Conservation (phyloP, 2,797 vertebrate genomes). For the Coregonus suidteri region DNA sequence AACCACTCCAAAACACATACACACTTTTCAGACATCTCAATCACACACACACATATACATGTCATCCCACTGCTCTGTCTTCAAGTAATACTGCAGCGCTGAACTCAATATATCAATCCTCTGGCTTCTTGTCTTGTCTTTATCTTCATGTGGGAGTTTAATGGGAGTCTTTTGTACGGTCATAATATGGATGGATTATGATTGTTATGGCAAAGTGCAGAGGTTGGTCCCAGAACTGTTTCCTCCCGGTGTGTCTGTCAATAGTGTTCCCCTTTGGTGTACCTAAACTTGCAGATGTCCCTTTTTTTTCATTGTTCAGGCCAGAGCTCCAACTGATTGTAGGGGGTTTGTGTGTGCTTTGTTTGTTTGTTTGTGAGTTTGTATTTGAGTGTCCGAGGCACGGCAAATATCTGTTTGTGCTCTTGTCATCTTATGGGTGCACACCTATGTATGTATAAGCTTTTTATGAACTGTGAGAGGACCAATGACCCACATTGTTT, state of each 20-base stretch:
- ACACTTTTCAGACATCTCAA: slow-evolving; percentile 27
- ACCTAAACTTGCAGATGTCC: slow-evolving; percentile 73
- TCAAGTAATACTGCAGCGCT: slow-evolving; percentile 33
- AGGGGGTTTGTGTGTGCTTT: slow-evolving; percentile 33
- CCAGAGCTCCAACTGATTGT: slow-evolving; percentile 23
- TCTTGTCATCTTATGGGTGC: slow-evolving; percentile 25
- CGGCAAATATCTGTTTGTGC: slow-evolving; percentile 25
- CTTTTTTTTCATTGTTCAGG: slow-evolving; percentile 20
- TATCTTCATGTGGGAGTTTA: slow-evolving; percentile 30
- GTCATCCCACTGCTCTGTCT: slow-evolving; percentile 25
- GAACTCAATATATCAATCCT: slow-evolving; percentile 33
- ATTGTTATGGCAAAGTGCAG: slow-evolving; percentile 19
- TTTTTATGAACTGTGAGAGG: slow-evolving; percentile 9
- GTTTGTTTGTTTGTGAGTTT: neutral
- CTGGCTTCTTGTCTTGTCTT: slow-evolving; percentile 31
- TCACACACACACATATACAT: slow-evolving; percentile 18
- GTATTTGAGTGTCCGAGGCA: too few species aligned
- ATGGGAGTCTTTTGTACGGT: neutral
- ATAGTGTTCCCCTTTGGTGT: slow-evolving; percentile 68
- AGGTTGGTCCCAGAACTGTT: slow-evolving; percentile 38
- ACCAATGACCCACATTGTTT: slow-evolving; percentile 16
- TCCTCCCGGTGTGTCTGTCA: slow-evolving; percentile 61
- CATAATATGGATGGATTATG: neutral
- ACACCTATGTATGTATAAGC: slow-evolving; percentile 11
- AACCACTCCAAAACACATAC: slow-evolving; percentile 9